Conservation (phyloP, 2,113 vertebrate species). For the Oncorhynchus nerka region DNA sequence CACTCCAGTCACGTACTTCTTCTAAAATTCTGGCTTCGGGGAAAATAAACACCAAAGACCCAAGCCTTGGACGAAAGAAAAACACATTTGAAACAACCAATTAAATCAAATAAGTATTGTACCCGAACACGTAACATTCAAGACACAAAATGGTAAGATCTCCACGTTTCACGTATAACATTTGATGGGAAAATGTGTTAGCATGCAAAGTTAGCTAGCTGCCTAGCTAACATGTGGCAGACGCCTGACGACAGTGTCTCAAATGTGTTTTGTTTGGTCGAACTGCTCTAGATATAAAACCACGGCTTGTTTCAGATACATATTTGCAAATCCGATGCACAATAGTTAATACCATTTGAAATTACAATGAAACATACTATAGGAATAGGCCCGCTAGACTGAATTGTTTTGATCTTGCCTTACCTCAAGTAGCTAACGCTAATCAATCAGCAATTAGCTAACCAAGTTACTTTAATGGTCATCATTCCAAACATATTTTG, state of each 20-base stretch:
- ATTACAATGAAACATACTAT: no score
- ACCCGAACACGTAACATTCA: slow-evolving; percentile 11
- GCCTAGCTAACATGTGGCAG: slow-evolving; percentile 47
- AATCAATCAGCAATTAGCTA: no score
- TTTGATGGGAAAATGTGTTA: slow-evolving; percentile 7
- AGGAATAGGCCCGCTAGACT: no score
- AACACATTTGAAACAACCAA: not conserved
- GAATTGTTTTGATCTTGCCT: no score
- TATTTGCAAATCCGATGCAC: no score
- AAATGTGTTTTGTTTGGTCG: not conserved
- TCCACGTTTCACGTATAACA: not conserved
- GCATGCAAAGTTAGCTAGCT: slow-evolving; percentile 46
- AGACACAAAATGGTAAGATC: slow-evolving; percentile 70
- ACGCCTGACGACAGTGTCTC: not conserved
- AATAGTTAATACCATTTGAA: no score
- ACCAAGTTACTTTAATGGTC: no score
- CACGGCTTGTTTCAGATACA: no score
- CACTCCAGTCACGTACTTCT: slow-evolving; percentile 56
- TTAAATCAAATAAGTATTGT: not conserved
- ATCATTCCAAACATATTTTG: no score
- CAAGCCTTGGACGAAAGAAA: slow-evolving; percentile 34
- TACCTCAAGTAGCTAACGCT: no score
- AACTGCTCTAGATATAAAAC: not conserved
- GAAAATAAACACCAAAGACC: slow-evolving; percentile 61
- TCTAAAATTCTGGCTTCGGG: slow-evolving; percentile 56